phyloP scores from a whole-genome alignment of 1,140 invertebrate genomes.

The Elymnias hypermnestra region DNA sequence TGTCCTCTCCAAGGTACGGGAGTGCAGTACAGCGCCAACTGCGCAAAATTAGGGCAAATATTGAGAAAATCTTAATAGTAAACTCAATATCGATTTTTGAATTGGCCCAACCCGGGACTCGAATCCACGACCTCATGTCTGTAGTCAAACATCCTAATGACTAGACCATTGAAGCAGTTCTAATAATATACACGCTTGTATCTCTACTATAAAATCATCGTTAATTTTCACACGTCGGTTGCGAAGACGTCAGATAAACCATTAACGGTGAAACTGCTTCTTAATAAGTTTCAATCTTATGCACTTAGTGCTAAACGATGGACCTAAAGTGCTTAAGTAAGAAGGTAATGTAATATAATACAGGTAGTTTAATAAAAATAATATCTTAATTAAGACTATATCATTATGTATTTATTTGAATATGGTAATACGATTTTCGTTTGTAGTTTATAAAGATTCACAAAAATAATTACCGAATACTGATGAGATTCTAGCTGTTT shows the following conservation, averaged over 20 bases:
- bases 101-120: too few species aligned
- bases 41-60: too few species aligned
- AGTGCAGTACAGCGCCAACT: too few species aligned
- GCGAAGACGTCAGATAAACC: constrained; percentile 48
- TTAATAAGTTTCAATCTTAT: constrained; percentile 44
- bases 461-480: too few species aligned
- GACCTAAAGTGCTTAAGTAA: constrained; percentile 18
- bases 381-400: not conserved
- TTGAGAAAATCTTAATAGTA: too few species aligned
- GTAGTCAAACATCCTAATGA: too few species aligned
- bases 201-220: constrained; percentile 26
- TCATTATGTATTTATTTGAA: not conserved
- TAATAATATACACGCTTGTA: not conserved
- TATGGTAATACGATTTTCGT: not conserved
- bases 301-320: constrained; percentile 37
- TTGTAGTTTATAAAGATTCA: too few species aligned
- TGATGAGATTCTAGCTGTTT: too few species aligned
- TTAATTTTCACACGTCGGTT: constrained; percentile 34
- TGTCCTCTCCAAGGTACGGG: too few species aligned
- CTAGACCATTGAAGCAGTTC: too few species aligned
- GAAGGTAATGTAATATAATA: not conserved
- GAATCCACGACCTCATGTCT: too few species aligned
- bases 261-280: constrained; percentile 52
- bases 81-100: too few species aligned
- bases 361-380: not conserved